Conservation (phyloP, 1,140 invertebrate genomes). For the Hycleus cichorii region DNA sequence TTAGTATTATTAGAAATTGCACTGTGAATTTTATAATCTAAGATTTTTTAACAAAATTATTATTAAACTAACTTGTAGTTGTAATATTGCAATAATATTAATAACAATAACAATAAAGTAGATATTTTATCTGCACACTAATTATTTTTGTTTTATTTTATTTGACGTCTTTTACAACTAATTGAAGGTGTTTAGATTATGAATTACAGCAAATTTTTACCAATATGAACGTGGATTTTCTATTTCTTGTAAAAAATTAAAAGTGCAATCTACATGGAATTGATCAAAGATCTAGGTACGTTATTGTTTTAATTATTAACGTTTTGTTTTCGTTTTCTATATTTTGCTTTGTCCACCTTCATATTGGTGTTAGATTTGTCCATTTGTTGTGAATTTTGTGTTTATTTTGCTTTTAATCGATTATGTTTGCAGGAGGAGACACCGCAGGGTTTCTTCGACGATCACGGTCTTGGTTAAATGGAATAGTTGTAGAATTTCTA, state of each 20-base stretch:
- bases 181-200: too few species aligned
- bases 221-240: constrained; percentile 25
- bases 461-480: constrained; percentile 88
- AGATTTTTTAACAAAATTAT: background rate
- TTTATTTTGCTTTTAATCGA: background rate
- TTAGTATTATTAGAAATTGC: background rate
- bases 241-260: too few species aligned
- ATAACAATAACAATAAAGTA: background rate
- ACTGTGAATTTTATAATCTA: background rate
- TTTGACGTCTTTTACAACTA: too few species aligned
- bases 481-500: too few species aligned
- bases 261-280: too few species aligned
- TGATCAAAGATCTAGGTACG: constrained; percentile 6
- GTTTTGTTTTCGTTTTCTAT: constrained; percentile 4
- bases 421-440: constrained; percentile 84
- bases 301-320: constrained; percentile 6
- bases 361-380: constrained; percentile 17
- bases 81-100: constrained; percentile 1
- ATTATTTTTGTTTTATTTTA: too few species aligned
- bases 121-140: too few species aligned
- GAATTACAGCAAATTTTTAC: too few species aligned
- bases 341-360: constrained; percentile 20
- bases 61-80: background rate
- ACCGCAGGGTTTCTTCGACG: constrained; percentile 96
- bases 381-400: background rate